These are phyloP conservation scores for Lasioglossum marginatum DNA, from an alignment of 2,888 invertebrate genomes.

Conservation along the genomic window DNA sequence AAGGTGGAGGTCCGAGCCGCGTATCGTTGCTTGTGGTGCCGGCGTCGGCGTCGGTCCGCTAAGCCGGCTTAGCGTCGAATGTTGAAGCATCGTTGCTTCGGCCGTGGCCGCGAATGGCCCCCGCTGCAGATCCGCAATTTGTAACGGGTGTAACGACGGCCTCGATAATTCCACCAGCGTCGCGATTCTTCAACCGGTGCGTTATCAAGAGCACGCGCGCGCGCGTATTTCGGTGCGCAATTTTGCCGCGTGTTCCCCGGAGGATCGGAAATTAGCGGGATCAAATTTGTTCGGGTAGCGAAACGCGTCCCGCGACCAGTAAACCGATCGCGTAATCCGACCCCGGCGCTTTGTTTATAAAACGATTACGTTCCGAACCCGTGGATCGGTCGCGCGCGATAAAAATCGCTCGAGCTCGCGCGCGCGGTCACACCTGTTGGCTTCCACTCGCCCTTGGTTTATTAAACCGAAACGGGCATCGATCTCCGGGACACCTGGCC, in stretches of 20 bases:
- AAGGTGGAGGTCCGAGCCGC: slow-evolving; percentile 44
- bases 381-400: background rate
- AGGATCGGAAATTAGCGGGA: slow-evolving; percentile 3
- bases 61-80: slow-evolving; percentile 69
- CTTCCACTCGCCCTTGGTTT: slow-evolving; percentile 24
- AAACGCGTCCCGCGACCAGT: background rate
- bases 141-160: slow-evolving; percentile 56
- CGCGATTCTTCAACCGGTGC: slow-evolving; percentile 60
- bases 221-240: background rate
- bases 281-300: background rate
- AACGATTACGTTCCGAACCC: slow-evolving; percentile 20
- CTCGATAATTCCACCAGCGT: slow-evolving; percentile 51
- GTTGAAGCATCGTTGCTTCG: slow-evolving; percentile 43
- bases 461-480: slow-evolving; percentile 35
- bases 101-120: slow-evolving; percentile 31
- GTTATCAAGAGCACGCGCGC: too few relatives aligned
- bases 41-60: slow-evolving; percentile 48
- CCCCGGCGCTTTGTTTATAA: slow-evolving; percentile 30
- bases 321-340: slow-evolving; percentile 3
- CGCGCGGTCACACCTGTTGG: slow-evolving; percentile 55
- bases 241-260: background rate
- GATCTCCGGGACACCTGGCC: slow-evolving; percentile 22
- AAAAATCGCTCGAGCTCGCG: background rate
- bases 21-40: slow-evolving; percentile 14
- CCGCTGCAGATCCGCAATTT: slow-evolving; percentile 55